Conservation (phyloP, 2,888 invertebrate genomes). For the Eugnorisma glareosa region DNA sequence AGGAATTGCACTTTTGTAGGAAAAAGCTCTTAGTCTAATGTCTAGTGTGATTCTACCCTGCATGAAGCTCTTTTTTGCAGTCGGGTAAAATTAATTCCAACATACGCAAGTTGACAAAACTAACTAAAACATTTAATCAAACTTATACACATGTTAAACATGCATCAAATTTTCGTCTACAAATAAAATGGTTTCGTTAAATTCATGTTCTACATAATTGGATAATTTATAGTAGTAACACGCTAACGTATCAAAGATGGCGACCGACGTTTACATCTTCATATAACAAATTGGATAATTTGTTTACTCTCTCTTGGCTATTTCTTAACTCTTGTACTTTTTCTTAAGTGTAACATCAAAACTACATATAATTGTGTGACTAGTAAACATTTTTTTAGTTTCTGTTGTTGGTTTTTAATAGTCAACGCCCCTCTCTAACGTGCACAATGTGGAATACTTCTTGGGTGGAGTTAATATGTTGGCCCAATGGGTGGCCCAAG, state of each 20-base stretch:
- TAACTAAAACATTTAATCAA: not conserved
- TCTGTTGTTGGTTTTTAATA: too few relatives aligned
- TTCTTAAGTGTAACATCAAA: not conserved
- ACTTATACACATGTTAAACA: slow-evolving; percentile 17
- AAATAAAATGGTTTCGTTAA: slow-evolving; percentile 31
- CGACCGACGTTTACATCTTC: slow-evolving; percentile 29
- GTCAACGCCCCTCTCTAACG: too few relatives aligned
- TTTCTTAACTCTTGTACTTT: not conserved
- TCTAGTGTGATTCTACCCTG: too few relatives aligned
- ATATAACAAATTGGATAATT: slow-evolving; percentile 52
- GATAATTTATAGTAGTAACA: slow-evolving; percentile 49
- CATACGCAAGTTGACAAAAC: not conserved
- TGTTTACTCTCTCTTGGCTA: slow-evolving; percentile 30
- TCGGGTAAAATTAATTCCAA: not conserved
- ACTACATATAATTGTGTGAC: not conserved
- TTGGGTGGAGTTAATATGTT: too few relatives aligned
- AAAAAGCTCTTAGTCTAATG: too few relatives aligned
- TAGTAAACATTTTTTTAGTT: too few relatives aligned
- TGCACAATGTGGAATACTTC: not conserved
- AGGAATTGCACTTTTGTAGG: too few relatives aligned
- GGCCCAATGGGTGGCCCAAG: too few relatives aligned
- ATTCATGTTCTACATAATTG: slow-evolving; percentile 40
- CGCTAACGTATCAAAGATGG: slow-evolving; percentile 40
- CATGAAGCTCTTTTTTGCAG: not conserved
- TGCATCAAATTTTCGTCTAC: slow-evolving; percentile 33